Conservation (phyloP, 2,888 invertebrate species). For the Octonoba sinensis region DNA sequence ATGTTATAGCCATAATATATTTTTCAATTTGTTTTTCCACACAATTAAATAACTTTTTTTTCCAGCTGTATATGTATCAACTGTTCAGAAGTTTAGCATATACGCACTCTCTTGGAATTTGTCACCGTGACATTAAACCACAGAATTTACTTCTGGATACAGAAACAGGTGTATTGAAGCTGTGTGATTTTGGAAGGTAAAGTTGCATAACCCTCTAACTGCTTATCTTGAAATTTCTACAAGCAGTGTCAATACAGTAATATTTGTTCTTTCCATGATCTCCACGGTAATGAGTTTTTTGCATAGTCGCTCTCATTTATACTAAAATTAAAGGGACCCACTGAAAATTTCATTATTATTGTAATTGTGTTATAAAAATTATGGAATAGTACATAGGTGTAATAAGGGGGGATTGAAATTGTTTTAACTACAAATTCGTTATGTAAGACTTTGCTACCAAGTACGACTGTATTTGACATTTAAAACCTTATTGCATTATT, state of each 20-base stretch:
- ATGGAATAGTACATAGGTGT: too few species aligned
- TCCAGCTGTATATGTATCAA: slow-evolving; percentile 99
- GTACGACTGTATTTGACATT: too few species aligned
- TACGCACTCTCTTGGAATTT: slow-evolving; percentile 98
- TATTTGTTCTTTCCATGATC: too few species aligned
- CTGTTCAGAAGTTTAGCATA: slow-evolving; percentile 99
- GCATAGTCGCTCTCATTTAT: neutral
- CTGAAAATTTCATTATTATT: too few species aligned
- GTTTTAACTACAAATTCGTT: too few species aligned
- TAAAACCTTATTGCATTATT: too few species aligned
- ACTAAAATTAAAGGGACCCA: neutral
- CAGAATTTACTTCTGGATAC: slow-evolving; percentile 98
- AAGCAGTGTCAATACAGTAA: too few species aligned
- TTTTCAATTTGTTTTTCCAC: neutral
- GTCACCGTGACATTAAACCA: slow-evolving; percentile 99
- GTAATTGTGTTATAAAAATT: too few species aligned
- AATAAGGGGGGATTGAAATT: too few species aligned
- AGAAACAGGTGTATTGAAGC: slow-evolving; percentile 95
- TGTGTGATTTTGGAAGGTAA: slow-evolving; percentile 93
- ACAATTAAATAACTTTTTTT: slow-evolving; percentile 34
- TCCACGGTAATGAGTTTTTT: too few species aligned
- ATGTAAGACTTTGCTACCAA: too few species aligned
- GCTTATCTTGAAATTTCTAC: neutral
- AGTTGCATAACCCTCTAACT: neutral
- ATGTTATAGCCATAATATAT: too few species aligned